Evolutionary conservation across 2,888 invertebrate genomes (phyloP), one percentile per base, ranked within the genome.

Genomic region (Lycaena phlaeas): DNA sequence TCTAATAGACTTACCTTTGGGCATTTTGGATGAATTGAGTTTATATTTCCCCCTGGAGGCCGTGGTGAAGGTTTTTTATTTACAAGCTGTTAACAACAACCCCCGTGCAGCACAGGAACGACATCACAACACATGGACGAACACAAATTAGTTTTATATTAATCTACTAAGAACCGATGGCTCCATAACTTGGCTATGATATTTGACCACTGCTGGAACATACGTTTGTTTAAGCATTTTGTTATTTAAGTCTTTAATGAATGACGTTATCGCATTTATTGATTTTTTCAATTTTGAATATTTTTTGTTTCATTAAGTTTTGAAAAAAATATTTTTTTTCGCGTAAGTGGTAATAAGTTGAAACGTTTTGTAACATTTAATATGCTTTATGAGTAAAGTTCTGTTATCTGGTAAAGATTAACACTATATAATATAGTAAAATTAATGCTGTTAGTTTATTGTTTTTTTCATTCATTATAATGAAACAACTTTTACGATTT

Each of bases 1-100:
- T 29, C 12, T 11, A 17, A 25, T n/a, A 7, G 27, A 69, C 76
- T 76, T 68, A 77, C 78, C 74, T 63, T 66, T 75, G 49, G 75
- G 76, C 74, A 73, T 73, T 55, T 61, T 70, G 43, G 50, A n/a
- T n/a, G n/a, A 50, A 46, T 55, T 56, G 41, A 50, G 41, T 59
- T 57, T 59, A 52, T 44, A 51, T 49, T 59, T 54, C 53, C 54
- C 50, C 48, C 56, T 59, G 45, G 56, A 58, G 58, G 57, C 54
- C 55, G 61, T 59, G 49, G 50, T 54, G 53, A 52, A 53, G 56
- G 53, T 42, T 51, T 50, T 53, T 55, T 64, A 57, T 57, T 45
- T 45, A 48, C 47, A 37, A 22, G 38, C 38, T 36, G 42, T 42
- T 42, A 45, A 44, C 44, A 48, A 46, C 51, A 52, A 51, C 49